Base-by-base conservation (phyloP, 2,797 vertebrate species). In the Podarcis lilfordi region DNA sequence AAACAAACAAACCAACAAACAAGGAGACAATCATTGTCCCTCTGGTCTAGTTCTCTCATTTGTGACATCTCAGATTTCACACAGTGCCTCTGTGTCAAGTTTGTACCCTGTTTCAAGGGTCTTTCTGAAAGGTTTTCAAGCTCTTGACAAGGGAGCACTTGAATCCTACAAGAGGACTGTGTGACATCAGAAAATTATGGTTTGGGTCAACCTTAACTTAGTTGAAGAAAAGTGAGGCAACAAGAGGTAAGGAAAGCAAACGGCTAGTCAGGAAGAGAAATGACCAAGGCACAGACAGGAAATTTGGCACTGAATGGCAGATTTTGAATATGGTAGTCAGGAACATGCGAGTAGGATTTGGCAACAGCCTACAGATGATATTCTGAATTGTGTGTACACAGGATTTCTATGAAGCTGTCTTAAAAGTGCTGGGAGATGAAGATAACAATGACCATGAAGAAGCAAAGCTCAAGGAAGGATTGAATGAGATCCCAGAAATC, bases 401-500 rank as follows among this genome's bases (percentile, higher is more conserved):
- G 98, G 96, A 98, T 93, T 98, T 99, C 91, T 96, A 98, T 40
- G 97, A 97, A 87, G 96, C 96, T 0, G 94, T 98, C 71, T 88
- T 96, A 71, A 96, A 96, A 82, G 96, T 96, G 4, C 95, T 98
- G 19, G 96, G 96, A 66, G 96, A 96, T 59, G 93, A 95, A 21
- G 92, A 94, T 59, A 96, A 97, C 87, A 96, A 97, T 15, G 95
- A 95, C 74, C 50, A 97, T 89, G 97, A 97, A 79, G 97, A 97
- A 77, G 96, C 97, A 86, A 97, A 97, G 85, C 98, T 99, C 89
- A 96, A 96, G 75, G 96, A 97, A 29, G 97, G 98, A 90, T 98
- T 99, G 95, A 97, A 96, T 4, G 97, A 98, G 90, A 96, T 99
- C 82, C 98, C 98, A 17, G 97, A 98, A 91, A 97, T 99, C 94